Conservation (phyloP, 1,140 invertebrate genomes). For the Pachyrhynchus sulphureomaculatus region DNA sequence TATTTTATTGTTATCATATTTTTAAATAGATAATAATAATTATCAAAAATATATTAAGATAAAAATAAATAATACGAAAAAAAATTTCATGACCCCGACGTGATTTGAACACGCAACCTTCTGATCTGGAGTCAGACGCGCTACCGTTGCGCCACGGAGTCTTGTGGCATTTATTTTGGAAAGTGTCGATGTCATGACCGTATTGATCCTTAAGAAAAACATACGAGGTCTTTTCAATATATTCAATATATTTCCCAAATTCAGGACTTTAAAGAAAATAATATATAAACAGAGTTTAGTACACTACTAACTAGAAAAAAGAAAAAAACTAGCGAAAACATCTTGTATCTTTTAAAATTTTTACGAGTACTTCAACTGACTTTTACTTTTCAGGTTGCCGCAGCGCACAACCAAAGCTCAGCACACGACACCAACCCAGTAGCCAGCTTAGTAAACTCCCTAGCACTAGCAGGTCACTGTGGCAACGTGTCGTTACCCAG, state of each 20-base stretch:
- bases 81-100: conserved; percentile 77
- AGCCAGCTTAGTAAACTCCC: conserved; percentile 50
- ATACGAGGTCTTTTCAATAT: too few relatives aligned
- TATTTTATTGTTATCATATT: too few relatives aligned
- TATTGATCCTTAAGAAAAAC: too few relatives aligned
- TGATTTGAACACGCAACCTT: conserved; percentile 99
- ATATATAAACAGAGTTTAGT: too few relatives aligned
- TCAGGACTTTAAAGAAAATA: too few relatives aligned
- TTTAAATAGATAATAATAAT: too few relatives aligned
- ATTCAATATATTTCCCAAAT: too few relatives aligned
- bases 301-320: too few relatives aligned
- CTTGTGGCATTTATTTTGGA: conserved; percentile 3
- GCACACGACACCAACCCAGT: conserved; percentile 57
- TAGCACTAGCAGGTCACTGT: conserved; percentile 48
- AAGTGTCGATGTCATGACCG: too few relatives aligned
- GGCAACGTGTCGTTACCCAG: conserved; percentile 49
- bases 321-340: too few relatives aligned
- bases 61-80: conserved; percentile 21
- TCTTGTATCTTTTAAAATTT: too few relatives aligned
- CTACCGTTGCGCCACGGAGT: conserved; percentile 97
- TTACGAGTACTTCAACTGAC: too few relatives aligned
- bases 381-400: conserved; percentile 53
- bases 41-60: background rate
- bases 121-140: conserved; percentile 98
- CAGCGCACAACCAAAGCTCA: conserved; percentile 57